Percentiles rank a stretch among this genome's conserved stretches.
These are phyloP conservation scores for Stigmatopora nigra DNA, from an alignment of 2,113 vertebrate species.

Conservation along the genomic window DNA sequence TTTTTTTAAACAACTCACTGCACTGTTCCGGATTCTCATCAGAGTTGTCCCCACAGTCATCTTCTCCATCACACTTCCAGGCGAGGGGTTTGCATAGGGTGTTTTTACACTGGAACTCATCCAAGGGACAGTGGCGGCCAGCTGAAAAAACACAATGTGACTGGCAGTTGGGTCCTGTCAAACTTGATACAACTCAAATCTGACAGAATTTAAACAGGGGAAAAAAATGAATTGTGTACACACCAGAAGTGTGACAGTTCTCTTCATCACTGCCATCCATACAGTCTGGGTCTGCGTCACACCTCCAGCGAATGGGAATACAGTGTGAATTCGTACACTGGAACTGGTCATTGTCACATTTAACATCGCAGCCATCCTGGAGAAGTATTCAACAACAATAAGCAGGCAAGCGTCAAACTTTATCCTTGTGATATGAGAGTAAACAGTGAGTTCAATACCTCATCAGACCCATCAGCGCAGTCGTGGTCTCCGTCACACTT, in stretches of 20 bases:
- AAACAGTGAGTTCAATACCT: slow-evolving; percentile 65
- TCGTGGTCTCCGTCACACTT: slow-evolving; percentile 96
- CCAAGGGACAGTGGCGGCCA: slow-evolving; percentile 85
- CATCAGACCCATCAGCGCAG: slow-evolving; percentile 88
- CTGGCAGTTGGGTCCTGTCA: not conserved
- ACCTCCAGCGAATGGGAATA: slow-evolving; percentile 92
- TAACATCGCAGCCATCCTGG: slow-evolving; percentile 86
- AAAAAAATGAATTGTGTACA: slow-evolving; percentile 16
- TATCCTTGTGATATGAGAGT: not conserved
- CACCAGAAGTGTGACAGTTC: slow-evolving; percentile 82
- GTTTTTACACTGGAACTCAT: slow-evolving; percentile 97
- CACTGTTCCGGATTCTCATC: slow-evolving; percentile 90
- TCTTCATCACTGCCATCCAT: slow-evolving; percentile 93
- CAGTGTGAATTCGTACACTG: slow-evolving; percentile 92
- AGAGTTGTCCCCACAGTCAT: slow-evolving; percentile 95
- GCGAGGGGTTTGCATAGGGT: slow-evolving; percentile 91
- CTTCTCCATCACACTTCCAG: slow-evolving; percentile 93
- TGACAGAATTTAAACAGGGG: not conserved
- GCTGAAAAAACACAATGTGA: slow-evolving; percentile 21
- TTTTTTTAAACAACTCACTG: slow-evolving; percentile 62
- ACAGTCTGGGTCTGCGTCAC: slow-evolving; percentile 86
- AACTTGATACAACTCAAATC: not conserved
- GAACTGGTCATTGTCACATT: slow-evolving; percentile 92
- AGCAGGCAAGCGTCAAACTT: not conserved
- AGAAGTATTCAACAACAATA: not conserved